A percentile compares a stretch with the other conserved stretches of the same genome.
Evolutionary conservation across 2,888 invertebrate species (phyloP).

Genomic region (Octonoba sinensis): DNA sequence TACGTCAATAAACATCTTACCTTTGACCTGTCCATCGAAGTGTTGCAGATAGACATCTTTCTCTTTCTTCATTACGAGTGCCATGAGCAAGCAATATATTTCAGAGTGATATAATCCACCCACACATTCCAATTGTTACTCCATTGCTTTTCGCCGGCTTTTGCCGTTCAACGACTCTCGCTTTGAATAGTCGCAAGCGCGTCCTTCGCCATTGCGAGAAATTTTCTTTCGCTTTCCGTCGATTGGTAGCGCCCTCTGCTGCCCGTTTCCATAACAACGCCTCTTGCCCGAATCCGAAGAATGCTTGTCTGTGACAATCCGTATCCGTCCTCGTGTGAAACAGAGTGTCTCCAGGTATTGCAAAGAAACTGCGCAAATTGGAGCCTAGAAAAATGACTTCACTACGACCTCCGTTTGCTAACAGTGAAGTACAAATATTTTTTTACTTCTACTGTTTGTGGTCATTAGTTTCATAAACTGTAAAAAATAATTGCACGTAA

Average conservation of each 20-base stretch:
- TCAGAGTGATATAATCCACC: constrained; percentile 35
- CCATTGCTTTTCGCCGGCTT: constrained; percentile 40
- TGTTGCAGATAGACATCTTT: constrained; percentile 47
- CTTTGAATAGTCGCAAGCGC: constrained; percentile 18
- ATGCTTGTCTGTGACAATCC: no score
- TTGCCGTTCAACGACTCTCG: constrained; percentile 46
- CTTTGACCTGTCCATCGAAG: constrained; percentile 60
- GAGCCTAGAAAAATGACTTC: no score
- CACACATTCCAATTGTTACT: constrained; percentile 42
- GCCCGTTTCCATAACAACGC: constrained; percentile 36
- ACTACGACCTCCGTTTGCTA: no score
- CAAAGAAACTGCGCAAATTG: no score
- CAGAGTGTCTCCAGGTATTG: no score
- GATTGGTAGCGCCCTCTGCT: constrained; percentile 37
- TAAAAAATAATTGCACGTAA: no score
- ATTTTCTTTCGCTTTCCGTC: constrained; percentile 15
- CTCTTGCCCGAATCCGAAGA: background rate
- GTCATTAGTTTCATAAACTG: no score
- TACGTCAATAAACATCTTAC: constrained; percentile 18
- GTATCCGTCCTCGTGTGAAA: no score
- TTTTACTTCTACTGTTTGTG: no score
- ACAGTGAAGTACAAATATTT: no score
- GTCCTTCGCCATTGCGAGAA: constrained; percentile 38
- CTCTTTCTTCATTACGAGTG: constrained; percentile 54
- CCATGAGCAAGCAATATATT: constrained; percentile 43